phyloP scores from a whole-genome alignment of 1,140 invertebrate genomes.

The Drosophila miranda region DNA sequence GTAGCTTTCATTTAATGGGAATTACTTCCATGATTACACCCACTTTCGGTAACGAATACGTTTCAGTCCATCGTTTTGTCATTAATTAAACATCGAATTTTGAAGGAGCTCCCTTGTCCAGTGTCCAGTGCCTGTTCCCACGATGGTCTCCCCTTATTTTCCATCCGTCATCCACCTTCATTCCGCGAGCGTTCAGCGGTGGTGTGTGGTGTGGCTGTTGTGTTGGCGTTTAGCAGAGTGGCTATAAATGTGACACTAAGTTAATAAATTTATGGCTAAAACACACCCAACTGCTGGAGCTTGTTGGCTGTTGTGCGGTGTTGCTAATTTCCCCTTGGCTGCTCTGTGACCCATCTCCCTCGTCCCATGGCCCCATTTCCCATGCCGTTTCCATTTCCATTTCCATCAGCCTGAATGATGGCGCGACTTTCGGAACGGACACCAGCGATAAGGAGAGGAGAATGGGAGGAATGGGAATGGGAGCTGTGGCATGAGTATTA shows the following conservation, averaged over 20 bases:
- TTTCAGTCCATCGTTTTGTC: too few relatives aligned
- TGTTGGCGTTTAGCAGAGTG: conserved; percentile 54
- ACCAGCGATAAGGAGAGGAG: conserved; percentile 13
- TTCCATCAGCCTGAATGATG: conserved; percentile 27
- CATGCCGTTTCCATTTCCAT: conserved; percentile 22
- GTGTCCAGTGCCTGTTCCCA: too few relatives aligned
- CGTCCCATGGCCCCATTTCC: background rate
- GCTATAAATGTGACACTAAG: conserved; percentile 79
- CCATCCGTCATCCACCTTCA: too few relatives aligned
- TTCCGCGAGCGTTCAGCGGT: background rate
- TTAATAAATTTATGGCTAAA: conserved; percentile 79
- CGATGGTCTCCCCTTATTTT: too few relatives aligned
- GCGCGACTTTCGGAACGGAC: conserved; percentile 5
- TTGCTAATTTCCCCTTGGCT: conserved; percentile 43
- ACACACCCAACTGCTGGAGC: conserved; percentile 66
- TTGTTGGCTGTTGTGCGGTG: conserved; percentile 43
- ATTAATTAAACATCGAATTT: too few relatives aligned
- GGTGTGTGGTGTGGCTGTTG: conserved; percentile 18
- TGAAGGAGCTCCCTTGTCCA: too few relatives aligned
- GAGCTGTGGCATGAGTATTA: conserved; percentile 60
- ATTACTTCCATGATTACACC: too few relatives aligned
- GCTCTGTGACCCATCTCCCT: background rate
- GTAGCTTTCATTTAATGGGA: too few relatives aligned
- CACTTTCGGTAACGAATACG: too few relatives aligned
- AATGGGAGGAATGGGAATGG: background rate